These are phyloP conservation scores for Astyanax mexicanus DNA, from an alignment of 2,797 vertebrate species.

Conservation along the genomic window DNA sequence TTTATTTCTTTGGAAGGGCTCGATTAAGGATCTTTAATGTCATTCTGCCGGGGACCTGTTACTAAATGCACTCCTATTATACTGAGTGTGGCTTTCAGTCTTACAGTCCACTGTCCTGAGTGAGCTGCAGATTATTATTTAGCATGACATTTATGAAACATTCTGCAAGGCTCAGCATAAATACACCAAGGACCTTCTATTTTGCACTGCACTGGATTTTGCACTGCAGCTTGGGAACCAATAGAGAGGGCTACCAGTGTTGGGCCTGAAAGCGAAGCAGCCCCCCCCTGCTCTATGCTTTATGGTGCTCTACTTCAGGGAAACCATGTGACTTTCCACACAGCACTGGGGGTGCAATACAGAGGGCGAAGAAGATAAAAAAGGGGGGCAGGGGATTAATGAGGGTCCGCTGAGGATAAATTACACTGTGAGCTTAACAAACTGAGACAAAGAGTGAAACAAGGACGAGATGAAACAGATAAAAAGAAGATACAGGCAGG, in stretches of 20 bases:
- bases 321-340: slow-evolving; percentile 86
- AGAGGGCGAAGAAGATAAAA: slow-evolving; percentile 57
- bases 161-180: slow-evolving; percentile 25
- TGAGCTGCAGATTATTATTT: slow-evolving; percentile 4
- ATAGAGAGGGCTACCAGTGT: slow-evolving; percentile 63
- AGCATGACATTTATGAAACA: slow-evolving; percentile 14
- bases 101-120: slow-evolving; percentile 17
- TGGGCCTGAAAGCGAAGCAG: slow-evolving; percentile 63
- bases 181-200: slow-evolving; percentile 38
- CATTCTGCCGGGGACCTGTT: neutral
- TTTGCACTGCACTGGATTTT: slow-evolving; percentile 15
- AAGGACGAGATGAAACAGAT: slow-evolving; percentile 7
- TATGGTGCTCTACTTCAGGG: slow-evolving; percentile 83
- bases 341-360: slow-evolving; percentile 56
- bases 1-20: too few relatives aligned
- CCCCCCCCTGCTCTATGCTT: slow-evolving; percentile 72
- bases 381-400: slow-evolving; percentile 46
- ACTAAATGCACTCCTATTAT: neutral
- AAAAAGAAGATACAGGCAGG: slow-evolving; percentile 62
- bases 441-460: slow-evolving; percentile 54
- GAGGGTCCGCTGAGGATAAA: slow-evolving; percentile 51
- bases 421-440: slow-evolving; percentile 12
- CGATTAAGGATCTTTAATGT: too few relatives aligned
- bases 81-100: neutral
- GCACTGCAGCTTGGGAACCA: slow-evolving; percentile 66